These are phyloP conservation scores for Ruditapes philippinarum DNA, from an alignment of 1,140 invertebrate genomes.

Conservation along the genomic window DNA sequence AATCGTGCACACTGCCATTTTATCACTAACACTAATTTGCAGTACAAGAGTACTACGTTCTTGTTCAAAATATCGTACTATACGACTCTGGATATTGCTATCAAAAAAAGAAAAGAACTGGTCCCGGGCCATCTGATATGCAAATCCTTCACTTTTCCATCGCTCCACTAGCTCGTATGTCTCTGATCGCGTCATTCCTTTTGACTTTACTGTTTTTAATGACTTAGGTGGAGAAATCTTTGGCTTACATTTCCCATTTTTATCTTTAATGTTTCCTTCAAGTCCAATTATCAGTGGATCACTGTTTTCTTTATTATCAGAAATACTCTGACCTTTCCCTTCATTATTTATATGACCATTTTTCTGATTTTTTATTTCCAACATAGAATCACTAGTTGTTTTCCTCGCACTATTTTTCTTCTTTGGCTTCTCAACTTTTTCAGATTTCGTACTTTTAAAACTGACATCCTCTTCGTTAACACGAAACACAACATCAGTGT, in stretches of 20 bases:
- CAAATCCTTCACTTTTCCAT: conserved; percentile 62
- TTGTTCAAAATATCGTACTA: conserved; percentile 65
- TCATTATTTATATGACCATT: conserved; percentile 44
- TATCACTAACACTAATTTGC: conserved; percentile 43
- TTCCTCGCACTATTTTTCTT: conserved; percentile 45
- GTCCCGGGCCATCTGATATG: conserved; percentile 50
- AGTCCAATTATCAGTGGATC: conserved; percentile 43
- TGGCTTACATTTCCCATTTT: conserved; percentile 1
- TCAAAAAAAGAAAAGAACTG: conserved; percentile 60
- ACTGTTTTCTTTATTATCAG: conserved; percentile 60
- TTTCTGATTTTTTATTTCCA: conserved; percentile 52
- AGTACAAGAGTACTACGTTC: conserved; percentile 56
- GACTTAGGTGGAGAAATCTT: conserved; percentile 48
- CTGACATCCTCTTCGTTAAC: conserved; percentile 34
- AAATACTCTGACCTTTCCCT: background rate
- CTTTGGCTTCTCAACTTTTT: conserved; percentile 30
- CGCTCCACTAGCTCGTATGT: conserved; percentile 59
- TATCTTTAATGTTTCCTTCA: background rate
- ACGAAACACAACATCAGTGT: background rate
- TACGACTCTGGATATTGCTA: conserved; percentile 31
- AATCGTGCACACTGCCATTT: conserved; percentile 57
- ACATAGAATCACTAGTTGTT: conserved; percentile 49
- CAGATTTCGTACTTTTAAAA: conserved; percentile 46
- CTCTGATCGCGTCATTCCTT: conserved; percentile 51
- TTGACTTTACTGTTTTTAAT: conserved; percentile 25